Percentiles rank a stretch among this genome's conserved stretches.
These are phyloP conservation scores for Penaeus japonicus DNA, from an alignment of 1,140 invertebrate species.

Conservation along the genomic window DNA sequence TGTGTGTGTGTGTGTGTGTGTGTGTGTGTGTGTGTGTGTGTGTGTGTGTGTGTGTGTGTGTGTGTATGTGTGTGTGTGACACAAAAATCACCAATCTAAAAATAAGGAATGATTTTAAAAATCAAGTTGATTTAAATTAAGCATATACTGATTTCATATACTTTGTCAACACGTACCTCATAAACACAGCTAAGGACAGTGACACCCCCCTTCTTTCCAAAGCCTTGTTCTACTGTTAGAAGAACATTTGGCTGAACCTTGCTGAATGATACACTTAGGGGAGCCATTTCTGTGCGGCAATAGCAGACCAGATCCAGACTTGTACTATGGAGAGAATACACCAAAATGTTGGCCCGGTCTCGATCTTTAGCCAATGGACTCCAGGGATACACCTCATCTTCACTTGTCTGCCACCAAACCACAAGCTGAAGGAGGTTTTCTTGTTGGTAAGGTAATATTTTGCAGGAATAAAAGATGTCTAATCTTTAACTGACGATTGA, in stretches of 20 bases:
- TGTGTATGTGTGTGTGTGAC: no score
- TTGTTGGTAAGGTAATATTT: neutral
- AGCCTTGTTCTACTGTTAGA: slow-evolving; percentile 79
- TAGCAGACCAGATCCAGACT: slow-evolving; percentile 70
- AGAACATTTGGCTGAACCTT: slow-evolving; percentile 73
- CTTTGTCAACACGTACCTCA: slow-evolving; percentile 70
- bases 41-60: no score
- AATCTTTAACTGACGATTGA: neutral
- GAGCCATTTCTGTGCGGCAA: slow-evolving; percentile 76
- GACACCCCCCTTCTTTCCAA: slow-evolving; percentile 78
- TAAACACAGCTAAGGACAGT: slow-evolving; percentile 77
- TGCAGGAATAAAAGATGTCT: neutral
- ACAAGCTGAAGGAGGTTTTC: slow-evolving; percentile 66
- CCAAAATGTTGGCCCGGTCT: slow-evolving; percentile 80
- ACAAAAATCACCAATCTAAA: no score
- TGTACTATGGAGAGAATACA: slow-evolving; percentile 69
- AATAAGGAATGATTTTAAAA: no score
- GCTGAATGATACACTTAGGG: slow-evolving; percentile 74
- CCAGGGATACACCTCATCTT: slow-evolving; percentile 85
- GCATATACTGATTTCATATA: neutral
- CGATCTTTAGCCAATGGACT: slow-evolving; percentile 79
- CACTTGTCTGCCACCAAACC: slow-evolving; percentile 79
- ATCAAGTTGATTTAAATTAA: no score
- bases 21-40: no score
- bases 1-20: no score